phyloP scores from a whole-genome alignment of 2,888 invertebrate genomes.

The Byasa hedistus region DNA sequence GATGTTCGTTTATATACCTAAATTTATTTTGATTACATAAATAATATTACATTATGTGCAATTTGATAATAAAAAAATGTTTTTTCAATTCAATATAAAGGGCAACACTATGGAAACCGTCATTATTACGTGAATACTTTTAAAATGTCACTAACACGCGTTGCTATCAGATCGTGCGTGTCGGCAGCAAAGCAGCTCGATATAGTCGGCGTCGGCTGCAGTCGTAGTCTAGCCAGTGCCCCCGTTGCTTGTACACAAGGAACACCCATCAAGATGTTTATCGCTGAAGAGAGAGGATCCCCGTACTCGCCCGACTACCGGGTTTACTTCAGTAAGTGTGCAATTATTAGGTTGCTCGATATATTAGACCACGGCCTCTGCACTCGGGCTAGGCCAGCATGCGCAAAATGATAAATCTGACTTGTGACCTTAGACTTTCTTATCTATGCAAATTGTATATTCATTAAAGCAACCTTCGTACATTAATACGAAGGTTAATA shows the following conservation, averaged over 20 bases:
- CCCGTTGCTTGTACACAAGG: constrained; percentile 32
- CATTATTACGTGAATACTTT: not conserved
- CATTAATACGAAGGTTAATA: no score
- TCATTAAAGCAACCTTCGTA: no score
- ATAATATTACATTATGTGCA: no score
- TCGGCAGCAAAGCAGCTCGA: constrained; percentile 36
- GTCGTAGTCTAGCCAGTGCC: constrained; percentile 22
- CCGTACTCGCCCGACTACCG: constrained; percentile 91
- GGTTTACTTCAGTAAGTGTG: constrained; percentile 92
- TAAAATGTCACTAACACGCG: constrained; percentile 43
- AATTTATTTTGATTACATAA: no score
- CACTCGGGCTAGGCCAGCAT: no score
- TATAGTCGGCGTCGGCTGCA: not conserved
- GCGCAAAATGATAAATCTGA: no score
- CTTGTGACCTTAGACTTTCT: constrained; percentile 14
- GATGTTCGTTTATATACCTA: no score
- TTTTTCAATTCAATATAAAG: no score
- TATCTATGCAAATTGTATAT: not conserved
- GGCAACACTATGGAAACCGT: not conserved
- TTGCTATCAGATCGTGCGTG: constrained; percentile 33
- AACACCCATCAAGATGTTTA: constrained; percentile 50
- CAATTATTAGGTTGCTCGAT: not conserved
- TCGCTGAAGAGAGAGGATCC: constrained; percentile 87
- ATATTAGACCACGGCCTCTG: no score
- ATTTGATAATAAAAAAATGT: no score